Conservation (phyloP, 1,140 invertebrate species). For the Lucilia sericata region DNA sequence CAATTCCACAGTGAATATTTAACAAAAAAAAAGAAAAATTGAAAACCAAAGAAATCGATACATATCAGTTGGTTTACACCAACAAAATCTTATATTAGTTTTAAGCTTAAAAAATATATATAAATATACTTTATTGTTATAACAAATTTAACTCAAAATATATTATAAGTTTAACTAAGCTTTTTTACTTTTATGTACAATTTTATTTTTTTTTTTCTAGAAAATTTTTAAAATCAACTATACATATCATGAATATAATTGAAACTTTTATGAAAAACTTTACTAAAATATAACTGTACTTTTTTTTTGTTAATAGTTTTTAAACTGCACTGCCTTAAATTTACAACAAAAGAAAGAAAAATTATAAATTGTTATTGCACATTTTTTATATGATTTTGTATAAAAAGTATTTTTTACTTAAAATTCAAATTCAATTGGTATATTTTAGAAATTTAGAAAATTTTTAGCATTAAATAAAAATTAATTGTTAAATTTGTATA, state of each 20-base stretch:
- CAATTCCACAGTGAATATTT: neutral
- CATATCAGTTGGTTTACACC: conserved; percentile 59
- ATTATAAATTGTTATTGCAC: conserved; percentile 24
- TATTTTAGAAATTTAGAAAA: conserved; percentile 37
- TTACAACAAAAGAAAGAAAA: conserved; percentile 27
- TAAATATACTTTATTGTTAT: neutral
- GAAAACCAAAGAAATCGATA: conserved; percentile 52
- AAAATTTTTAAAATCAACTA: neutral
- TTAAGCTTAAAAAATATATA: neutral
- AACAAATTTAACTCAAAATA: neutral
- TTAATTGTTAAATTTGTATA: conserved; percentile 25
- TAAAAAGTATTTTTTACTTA: neutral
- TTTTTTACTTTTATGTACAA: neutral
- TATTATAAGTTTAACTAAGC: neutral
- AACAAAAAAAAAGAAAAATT: conserved; percentile 2
- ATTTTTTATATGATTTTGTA: conserved; percentile 35
- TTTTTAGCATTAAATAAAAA: conserved; percentile 26
- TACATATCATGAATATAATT: neutral
- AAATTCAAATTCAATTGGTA: conserved; percentile 2
- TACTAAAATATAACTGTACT: too few species aligned
- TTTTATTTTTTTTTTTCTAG: conserved; percentile 22
- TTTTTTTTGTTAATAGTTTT: neutral
- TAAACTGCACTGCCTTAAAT: conserved; percentile 38
- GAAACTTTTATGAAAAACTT: too few species aligned
- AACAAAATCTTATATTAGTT: neutral